Base-by-base conservation (phyloP, 2,113 vertebrate species). In the Clarias gariepinus region DNA sequence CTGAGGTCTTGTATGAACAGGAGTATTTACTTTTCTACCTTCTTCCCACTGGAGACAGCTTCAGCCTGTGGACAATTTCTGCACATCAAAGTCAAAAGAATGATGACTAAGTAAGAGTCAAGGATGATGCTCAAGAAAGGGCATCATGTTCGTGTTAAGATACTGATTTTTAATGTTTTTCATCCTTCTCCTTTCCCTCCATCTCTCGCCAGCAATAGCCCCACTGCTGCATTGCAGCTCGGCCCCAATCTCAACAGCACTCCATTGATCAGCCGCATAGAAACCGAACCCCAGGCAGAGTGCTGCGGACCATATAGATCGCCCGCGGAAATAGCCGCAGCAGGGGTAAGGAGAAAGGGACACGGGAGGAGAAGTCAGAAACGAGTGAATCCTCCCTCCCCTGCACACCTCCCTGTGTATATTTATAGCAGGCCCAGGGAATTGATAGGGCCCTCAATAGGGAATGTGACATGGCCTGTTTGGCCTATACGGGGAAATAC, bases 401-500 rank as follows among this genome's bases (percentile, higher is more conserved):
- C 77, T 23, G 16, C n/a, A 25, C 21, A 5, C 1, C 11, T 16
- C 71, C 63, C 25, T 16, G 16, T 52, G 53, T 53, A n/a, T 94
- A 93, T 94, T 94, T 94, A 91, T 92, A 94, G 90, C 71, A 85
- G 89, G 92, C 88, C 88, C 2, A 71, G 87, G 89, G 47, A 47
- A 92, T 94, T 91, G 81, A 93, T 94, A 91, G 28, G 76, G 60
- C 71, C 64, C 81, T 84, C 28, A 0, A 58, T 28, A 73, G 55
- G 81, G 81, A 85, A 55, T 41, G 47, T 47, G 73, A 82, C 87
- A 82, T 3, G 82, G 87, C 81, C 90, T 58, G 88, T 81, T 86
- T 87, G 78, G 81, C 81, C 77, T 66, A 64, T 25, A 25, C 4
- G 13, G 73, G 86, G 64, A 81, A 82, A 63, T 64, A 64, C 81